These are phyloP conservation scores for Bothrops jararaca DNA, from an alignment of 2,113 vertebrate genomes.

Conservation along the genomic window DNA sequence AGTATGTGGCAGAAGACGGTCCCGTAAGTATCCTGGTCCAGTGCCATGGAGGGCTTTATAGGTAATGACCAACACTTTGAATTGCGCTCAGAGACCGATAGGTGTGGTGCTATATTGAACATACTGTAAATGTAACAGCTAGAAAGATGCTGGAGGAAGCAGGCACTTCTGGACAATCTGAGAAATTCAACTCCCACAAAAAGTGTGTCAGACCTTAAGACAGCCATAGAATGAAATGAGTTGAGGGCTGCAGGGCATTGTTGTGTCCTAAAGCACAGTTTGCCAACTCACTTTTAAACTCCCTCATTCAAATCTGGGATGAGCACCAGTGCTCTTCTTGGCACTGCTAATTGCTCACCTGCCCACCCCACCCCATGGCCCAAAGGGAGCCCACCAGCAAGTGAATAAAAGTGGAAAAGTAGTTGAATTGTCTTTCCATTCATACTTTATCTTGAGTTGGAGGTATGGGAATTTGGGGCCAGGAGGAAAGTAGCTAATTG, in stretches of 20 bases:
- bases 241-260: neutral
- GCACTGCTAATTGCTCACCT: neutral
- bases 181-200: neutral
- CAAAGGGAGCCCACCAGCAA: neutral
- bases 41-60: no score
- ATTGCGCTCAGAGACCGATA: no score
- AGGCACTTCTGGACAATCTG: neutral
- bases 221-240: neutral
- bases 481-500: neutral
- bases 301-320: neutral
- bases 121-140: neutral
- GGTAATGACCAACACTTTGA: no score
- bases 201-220: neutral
- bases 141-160: neutral
- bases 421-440: neutral
- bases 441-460: neutral
- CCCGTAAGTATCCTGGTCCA: no score
- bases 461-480: no score
- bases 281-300: neutral
- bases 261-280: neutral
- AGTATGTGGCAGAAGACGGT: no score
- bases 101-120: neutral
- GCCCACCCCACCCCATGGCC: neutral
- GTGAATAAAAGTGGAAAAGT: neutral
- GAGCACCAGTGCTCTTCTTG: neutral